Conservation (phyloP, 2,888 invertebrate genomes). For the Meghimatium bilineatum region DNA sequence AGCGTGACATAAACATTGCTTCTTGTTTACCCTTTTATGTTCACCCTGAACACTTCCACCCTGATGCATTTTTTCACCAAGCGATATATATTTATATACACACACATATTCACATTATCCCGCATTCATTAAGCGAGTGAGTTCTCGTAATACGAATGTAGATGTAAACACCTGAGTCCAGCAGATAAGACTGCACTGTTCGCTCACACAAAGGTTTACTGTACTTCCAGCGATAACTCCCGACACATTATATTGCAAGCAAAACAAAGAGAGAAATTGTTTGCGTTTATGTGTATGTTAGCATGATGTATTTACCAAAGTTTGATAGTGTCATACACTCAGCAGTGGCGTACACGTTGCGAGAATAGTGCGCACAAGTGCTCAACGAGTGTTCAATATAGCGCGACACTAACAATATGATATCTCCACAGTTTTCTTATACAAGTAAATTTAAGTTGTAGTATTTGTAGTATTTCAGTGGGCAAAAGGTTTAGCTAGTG, state of each 20-base stretch:
- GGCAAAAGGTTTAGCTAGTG: no score
- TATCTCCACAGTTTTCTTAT: no score
- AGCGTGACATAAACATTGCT: no score
- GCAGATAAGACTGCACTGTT: neutral
- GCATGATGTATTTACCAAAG: neutral
- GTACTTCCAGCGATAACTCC: neutral
- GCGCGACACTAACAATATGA: no score
- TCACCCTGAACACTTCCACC: no score
- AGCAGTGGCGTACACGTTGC: neutral
- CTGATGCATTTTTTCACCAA: no score
- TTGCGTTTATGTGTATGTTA: neutral
- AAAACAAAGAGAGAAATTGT: neutral
- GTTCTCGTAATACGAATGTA: neutral
- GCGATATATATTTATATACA: no score
- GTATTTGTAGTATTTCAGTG: no score
- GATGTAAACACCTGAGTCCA: neutral
- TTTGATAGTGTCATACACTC: neutral
- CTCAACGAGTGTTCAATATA: no score
- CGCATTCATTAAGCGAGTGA: neutral
- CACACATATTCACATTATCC: neutral
- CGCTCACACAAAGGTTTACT: neutral
- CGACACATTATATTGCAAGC: slow-evolving; percentile 1
- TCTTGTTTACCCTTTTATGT: no score
- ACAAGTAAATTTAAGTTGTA: no score
- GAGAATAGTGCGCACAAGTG: no score